A percentile compares a stretch with the other conserved stretches of the same genome.
These are phyloP conservation scores for Macrostomum lignano DNA, from an alignment of 1,140 invertebrate species.

Conservation along the genomic window DNA sequence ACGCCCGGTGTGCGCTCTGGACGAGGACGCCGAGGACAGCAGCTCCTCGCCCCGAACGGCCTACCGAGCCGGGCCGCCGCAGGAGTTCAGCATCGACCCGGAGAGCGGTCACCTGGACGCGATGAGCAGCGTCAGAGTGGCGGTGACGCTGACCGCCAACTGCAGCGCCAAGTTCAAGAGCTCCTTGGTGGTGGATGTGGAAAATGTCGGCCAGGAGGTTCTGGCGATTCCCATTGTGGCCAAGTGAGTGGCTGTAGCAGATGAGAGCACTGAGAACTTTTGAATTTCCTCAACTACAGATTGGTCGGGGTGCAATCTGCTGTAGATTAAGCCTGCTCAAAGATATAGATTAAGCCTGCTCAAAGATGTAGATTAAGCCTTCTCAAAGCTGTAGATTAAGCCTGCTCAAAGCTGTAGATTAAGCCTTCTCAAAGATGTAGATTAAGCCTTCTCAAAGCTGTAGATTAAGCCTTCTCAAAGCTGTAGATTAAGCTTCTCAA, in stretches of 20 bases:
- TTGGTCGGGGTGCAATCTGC: too few species aligned
- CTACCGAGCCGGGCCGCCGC: background rate
- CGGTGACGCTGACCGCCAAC: background rate
- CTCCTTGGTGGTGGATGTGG: slow-evolving; percentile 23
- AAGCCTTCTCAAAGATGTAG: too few species aligned
- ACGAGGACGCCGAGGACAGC: background rate
- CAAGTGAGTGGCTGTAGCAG: slow-evolving; percentile 11
- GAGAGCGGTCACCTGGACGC: background rate
- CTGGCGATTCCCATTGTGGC: slow-evolving; percentile 22
- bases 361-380: too few species aligned
- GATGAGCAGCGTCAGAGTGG: background rate
- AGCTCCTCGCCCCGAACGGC: background rate
- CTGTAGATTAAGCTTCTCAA: too few species aligned
- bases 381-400: too few species aligned
- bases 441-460: too few species aligned
- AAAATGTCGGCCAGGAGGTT: slow-evolving; percentile 24
- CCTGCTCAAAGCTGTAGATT: too few species aligned
- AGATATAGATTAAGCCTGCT: too few species aligned
- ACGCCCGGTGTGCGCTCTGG: background rate
- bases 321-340: too few species aligned
- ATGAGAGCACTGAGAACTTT: too few species aligned
- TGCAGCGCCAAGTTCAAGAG: slow-evolving; percentile 16
- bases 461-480: too few species aligned
- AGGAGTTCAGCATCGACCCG: slow-evolving; percentile 1
- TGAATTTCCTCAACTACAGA: slow-evolving; percentile 2